phyloP scores from a whole-genome alignment of 2,888 invertebrate species.

The Cephus pygmeus region DNA sequence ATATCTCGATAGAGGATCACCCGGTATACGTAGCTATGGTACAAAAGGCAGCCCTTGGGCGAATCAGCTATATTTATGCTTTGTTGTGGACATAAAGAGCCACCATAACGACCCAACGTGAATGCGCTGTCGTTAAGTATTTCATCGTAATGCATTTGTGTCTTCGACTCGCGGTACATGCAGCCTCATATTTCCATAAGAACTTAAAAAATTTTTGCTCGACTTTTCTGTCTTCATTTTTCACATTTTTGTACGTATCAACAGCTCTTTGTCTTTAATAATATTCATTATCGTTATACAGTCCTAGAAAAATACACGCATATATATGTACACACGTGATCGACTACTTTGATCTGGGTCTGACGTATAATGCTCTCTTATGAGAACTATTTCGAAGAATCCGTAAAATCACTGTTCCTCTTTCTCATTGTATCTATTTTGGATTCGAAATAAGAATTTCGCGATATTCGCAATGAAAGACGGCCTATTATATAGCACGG shows the following conservation, averaged over 20 bases:
- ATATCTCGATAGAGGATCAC: slow-evolving; percentile 57
- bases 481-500: background rate
- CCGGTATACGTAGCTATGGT: slow-evolving; percentile 32
- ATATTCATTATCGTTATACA: background rate
- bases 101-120: slow-evolving; percentile 50
- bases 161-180: slow-evolving; percentile 28
- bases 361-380: background rate
- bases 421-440: background rate
- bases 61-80: slow-evolving; percentile 60
- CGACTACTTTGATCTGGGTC: too few relatives aligned
- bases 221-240: background rate
- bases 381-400: background rate
- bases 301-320: background rate
- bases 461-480: background rate
- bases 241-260: too few relatives aligned
- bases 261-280: background rate
- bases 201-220: background rate
- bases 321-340: too few relatives aligned
- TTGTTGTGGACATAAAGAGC: slow-evolving; percentile 59
- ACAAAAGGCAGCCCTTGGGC: slow-evolving; percentile 54
- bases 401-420: background rate
- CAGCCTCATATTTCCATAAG: slow-evolving; percentile 22
- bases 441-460: background rate
- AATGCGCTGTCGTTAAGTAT: slow-evolving; percentile 56
- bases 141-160: slow-evolving; percentile 53